A percentile compares a stretch with the other conserved stretches of the same genome.
Evolutionary conservation across 1,140 invertebrate genomes (phyloP).

Genomic region (Drosophila watanabei): DNA sequence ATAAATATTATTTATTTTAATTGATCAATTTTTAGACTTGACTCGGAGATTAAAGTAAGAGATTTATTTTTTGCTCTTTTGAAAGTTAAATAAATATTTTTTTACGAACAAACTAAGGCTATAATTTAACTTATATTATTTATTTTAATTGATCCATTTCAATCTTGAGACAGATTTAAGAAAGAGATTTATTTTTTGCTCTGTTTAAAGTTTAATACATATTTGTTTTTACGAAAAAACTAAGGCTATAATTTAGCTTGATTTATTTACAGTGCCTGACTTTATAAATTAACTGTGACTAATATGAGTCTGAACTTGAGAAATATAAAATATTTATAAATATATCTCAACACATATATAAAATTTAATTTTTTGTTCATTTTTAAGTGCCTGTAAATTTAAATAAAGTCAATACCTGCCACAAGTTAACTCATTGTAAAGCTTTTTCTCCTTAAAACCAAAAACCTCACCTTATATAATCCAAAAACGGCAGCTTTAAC

Average conservation of each 20-base stretch:
- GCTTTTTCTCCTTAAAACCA: not conserved
- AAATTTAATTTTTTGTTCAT: not conserved
- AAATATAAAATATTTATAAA: not conserved
- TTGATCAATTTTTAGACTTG: not conserved
- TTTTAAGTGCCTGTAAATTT: not conserved
- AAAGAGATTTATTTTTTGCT: not conserved
- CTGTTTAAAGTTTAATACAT: not conserved
- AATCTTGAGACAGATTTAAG: no score
- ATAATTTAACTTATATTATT: no score
- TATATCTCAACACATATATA: not conserved
- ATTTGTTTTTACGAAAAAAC: not conserved
- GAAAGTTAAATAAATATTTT: no score
- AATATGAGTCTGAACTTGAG: not conserved
- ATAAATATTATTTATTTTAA: not conserved
- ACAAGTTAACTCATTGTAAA: not conserved
- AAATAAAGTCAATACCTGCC: not conserved
- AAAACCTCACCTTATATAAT: not conserved
- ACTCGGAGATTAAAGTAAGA: not conserved
- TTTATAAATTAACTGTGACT: not conserved
- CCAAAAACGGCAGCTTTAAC: not conserved
- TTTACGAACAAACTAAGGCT: no score
- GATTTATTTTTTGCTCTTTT: not conserved
- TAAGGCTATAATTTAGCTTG: not conserved
- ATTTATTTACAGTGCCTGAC: not conserved
- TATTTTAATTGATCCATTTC: not conserved